phyloP scores from a whole-genome alignment of 2,888 invertebrate species.

The Xestia rhomboidea region DNA sequence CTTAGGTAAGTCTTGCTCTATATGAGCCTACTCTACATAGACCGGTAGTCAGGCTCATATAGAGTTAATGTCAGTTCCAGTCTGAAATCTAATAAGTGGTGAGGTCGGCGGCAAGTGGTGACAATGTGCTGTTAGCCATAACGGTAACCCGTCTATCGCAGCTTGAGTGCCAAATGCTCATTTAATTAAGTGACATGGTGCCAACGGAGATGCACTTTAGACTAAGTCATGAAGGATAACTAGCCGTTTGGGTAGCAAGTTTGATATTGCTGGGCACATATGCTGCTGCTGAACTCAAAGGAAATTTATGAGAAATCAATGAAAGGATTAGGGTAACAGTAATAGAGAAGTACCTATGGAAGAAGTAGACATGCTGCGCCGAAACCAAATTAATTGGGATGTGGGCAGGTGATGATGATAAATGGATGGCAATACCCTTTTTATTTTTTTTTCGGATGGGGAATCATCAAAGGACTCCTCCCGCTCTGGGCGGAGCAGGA shows the following conservation, averaged over 20 bases:
- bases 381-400: not conserved
- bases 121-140: constrained; percentile 76
- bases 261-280: not conserved
- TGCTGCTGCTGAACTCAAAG: not conserved
- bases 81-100: constrained; percentile 76
- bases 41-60: constrained; percentile 40
- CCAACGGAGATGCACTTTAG: constrained; percentile 52
- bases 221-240: constrained; percentile 19
- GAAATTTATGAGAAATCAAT: not conserved
- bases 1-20: no score
- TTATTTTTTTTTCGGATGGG: no score
- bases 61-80: constrained; percentile 64
- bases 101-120: constrained; percentile 75
- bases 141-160: constrained; percentile 62
- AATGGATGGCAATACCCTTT: not conserved
- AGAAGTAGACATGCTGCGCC: not conserved
- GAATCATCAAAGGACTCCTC: no score
- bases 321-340: not conserved
- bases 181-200: constrained; percentile 75
- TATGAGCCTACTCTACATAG: no score
- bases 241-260: constrained; percentile 23
- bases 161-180: constrained; percentile 76
- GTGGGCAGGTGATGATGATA: not conserved
- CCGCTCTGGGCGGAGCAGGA: no score
- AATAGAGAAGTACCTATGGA: not conserved